Evolutionary conservation across 2,888 invertebrate species (phyloP).

Genomic region (Drosophila austrosaltans): DNA sequence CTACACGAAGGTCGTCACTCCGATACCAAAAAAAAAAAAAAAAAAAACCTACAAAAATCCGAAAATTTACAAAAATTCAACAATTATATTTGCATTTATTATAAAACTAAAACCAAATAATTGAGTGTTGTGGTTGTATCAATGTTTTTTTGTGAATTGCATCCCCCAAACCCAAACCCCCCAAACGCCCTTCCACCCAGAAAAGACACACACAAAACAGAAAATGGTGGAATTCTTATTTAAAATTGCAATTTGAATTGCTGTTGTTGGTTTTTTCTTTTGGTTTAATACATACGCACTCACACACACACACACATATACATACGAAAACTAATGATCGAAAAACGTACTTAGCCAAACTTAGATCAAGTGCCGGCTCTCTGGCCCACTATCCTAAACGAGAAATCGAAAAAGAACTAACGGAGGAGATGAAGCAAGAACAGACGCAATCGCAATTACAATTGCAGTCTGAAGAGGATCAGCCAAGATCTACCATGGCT

Average conservation of each 20-base stretch:
- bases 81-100: conserved; percentile 37
- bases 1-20: conserved; percentile 72
- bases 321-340: conserved; percentile 34
- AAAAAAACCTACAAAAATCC: conserved; percentile 23
- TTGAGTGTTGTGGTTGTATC: conserved; percentile 83
- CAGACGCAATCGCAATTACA: too few relatives aligned
- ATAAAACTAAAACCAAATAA: conserved; percentile 47
- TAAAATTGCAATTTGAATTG: conserved; percentile 52
- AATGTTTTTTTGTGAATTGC: conserved; percentile 81
- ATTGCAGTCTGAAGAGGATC: conserved; percentile 14
- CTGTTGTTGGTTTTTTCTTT: conserved; percentile 56
- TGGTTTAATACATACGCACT: neutral
- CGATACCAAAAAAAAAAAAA: conserved; percentile 38
- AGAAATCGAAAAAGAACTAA: conserved; percentile 9
- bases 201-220: conserved; percentile 39
- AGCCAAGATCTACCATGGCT: conserved; percentile 6
- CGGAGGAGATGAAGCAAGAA: conserved; percentile 19
- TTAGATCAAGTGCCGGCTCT: conserved; percentile 65
- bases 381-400: conserved; percentile 42
- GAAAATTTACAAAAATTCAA: conserved; percentile 24
- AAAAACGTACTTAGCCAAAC: conserved; percentile 27
- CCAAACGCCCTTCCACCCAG: neutral
- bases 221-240: conserved; percentile 48
- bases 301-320: conserved; percentile 10
- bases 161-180: conserved; percentile 52